Conservation (phyloP, 2,113 vertebrate species). For the Seriola dumerili region DNA sequence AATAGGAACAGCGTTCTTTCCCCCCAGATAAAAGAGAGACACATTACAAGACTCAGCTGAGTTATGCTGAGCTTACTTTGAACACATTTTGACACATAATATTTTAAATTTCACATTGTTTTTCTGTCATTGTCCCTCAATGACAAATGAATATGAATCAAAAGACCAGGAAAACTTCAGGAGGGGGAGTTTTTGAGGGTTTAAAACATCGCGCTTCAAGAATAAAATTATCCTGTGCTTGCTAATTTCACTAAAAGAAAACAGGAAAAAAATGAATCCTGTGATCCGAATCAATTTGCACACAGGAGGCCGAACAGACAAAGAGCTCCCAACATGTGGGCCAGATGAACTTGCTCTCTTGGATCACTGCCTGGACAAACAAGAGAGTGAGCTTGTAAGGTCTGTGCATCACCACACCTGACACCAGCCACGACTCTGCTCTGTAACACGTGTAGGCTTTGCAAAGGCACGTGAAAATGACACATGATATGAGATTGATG, state of each 20-base stretch:
- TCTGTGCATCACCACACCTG: constrained; percentile 71
- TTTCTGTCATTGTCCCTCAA: constrained; percentile 34
- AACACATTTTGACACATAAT: constrained; percentile 57
- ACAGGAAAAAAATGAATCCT: constrained; percentile 19
- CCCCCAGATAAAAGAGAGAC: constrained; percentile 50
- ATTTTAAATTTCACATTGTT: constrained; percentile 55
- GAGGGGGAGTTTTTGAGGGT: constrained; percentile 1
- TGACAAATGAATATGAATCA: constrained; percentile 52
- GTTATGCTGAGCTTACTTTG: constrained; percentile 50
- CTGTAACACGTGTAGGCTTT: constrained; percentile 57
- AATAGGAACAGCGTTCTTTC: constrained; percentile 47
- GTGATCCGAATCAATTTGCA: constrained; percentile 36
- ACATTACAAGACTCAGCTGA: constrained; percentile 53
- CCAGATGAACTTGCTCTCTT: constrained; percentile 72
- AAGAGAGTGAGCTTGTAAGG: constrained; percentile 66
- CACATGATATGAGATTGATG: constrained; percentile 25
- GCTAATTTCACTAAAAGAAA: constrained; percentile 30
- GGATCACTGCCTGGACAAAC: constrained; percentile 78
- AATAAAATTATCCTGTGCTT: neutral
- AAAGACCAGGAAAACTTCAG: constrained; percentile 22
- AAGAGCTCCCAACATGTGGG: constrained; percentile 72
- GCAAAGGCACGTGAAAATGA: constrained; percentile 31
- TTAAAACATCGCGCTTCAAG: constrained; percentile 29
- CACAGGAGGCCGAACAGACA: constrained; percentile 62
- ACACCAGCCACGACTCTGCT: constrained; percentile 58